Evolutionary conservation across 2,113 vertebrate genomes (phyloP), one percentile per base, ranked within the genome.

Genomic region (Xenopus laevis): DNA sequence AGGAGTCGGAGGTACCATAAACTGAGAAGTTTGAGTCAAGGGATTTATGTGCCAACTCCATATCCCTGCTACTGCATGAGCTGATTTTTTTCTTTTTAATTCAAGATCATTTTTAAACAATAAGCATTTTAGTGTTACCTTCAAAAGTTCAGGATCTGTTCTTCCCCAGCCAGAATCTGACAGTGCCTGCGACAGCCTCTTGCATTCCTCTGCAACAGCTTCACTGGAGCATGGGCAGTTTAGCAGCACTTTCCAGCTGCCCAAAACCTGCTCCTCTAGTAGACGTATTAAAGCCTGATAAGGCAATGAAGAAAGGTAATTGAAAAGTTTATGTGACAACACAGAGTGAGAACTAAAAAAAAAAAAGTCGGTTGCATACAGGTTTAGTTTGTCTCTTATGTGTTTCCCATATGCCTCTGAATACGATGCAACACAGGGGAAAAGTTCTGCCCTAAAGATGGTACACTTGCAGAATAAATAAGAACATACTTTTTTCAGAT

Each of bases 201-300:
- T 62, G 1, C 86, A 79, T 78, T 94, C 89, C 57, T 65, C 62
- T 0, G 81, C 75, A 62, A 93, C 81, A 50, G 75, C 18, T 0
- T 87, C 71, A 44, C 90, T 80, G 7, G 79, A 74, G n/a, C 82
- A 77, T 5, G 74, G 53, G 0, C 95, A 93, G 0, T 93, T 79
- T 57, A 98, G 83, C 47, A 91, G 74, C 0, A 84, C 87, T 71
- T 79, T 83, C 96, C 95, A 98, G 81, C 94, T 94, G 30, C 93
- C 89, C 70, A 98, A 79, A 17, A 92, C 81, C 0, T 81, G 47
- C 0, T 16, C 84, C 78, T 95, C 93, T 84, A 98, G 88, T 4
- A 83, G 84, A 57, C 89, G 84, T 5, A 93, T 79, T 70, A 98
- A 84, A 64, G 33, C 84, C 96, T 98, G 82, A 0, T 71, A 10